Evolutionary conservation across 2,113 vertebrate genomes (phyloP).

Genomic region (Hypanus sabinus): DNA sequence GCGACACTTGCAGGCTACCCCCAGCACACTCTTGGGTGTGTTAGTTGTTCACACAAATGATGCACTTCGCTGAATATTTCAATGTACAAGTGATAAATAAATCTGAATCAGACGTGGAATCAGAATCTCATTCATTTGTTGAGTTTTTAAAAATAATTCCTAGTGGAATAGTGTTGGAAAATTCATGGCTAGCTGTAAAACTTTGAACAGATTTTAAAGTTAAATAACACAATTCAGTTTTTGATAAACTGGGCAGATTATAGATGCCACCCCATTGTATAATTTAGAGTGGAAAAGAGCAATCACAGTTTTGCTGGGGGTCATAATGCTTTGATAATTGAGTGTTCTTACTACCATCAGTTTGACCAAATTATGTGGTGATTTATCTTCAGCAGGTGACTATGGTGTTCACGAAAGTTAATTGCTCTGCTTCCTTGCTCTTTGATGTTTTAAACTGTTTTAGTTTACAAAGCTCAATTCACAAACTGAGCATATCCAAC

Average conservation of each 20-base stretch:
- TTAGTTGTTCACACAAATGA: too few species aligned
- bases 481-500: background rate
- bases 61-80: too few species aligned
- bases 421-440: background rate
- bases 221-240: background rate
- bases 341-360: background rate
- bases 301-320: background rate
- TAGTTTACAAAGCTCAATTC: background rate
- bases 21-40: too few species aligned
- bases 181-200: background rate
- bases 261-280: background rate
- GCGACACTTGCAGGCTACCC: too few species aligned
- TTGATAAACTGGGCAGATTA: background rate
- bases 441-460: constrained; percentile 6
- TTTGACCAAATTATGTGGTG: background rate
- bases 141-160: background rate
- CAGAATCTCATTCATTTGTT: background rate
- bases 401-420: background rate
- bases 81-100: too few species aligned
- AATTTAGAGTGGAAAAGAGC: background rate
- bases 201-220: too few species aligned
- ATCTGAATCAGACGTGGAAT: too few species aligned
- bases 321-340: background rate
- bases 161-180: background rate
- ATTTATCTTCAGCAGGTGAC: background rate